A percentile compares a stretch with the other conserved stretches of the same genome.
Evolutionary conservation across 2,888 invertebrate genomes (phyloP).

Genomic region (Pseudoips prasinana): DNA sequence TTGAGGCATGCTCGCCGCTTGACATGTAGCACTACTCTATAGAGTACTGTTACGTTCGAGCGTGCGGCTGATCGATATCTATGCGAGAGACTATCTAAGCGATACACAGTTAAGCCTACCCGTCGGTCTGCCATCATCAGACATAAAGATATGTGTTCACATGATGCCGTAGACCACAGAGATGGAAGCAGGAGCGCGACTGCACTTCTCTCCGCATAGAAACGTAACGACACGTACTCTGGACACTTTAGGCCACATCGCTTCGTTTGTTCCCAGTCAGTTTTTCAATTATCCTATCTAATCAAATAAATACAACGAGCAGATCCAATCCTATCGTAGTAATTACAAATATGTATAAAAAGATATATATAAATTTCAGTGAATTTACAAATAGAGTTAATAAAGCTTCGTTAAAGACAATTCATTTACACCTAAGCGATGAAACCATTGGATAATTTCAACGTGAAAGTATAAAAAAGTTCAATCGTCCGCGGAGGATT

Average conservation of each 20-base stretch:
- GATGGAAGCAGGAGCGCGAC: constrained; percentile 22
- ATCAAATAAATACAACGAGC: constrained; percentile 75
- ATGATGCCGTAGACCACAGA: constrained; percentile 39
- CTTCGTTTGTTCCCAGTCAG: constrained; percentile 75
- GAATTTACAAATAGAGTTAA: constrained; percentile 81
- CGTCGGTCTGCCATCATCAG: constrained; percentile 42
- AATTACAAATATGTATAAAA: constrained; percentile 81
- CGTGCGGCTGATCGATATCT: constrained; percentile 44
- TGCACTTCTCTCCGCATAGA: constrained; percentile 23
- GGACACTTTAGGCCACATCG: constrained; percentile 68
- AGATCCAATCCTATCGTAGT: constrained; percentile 60
- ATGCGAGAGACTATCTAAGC: constrained; percentile 39
- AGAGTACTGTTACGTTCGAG: constrained; percentile 18
- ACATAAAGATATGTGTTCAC: constrained; percentile 66
- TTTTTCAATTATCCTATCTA: constrained; percentile 75
- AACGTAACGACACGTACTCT: constrained; percentile 43
- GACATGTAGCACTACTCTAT: not conserved
- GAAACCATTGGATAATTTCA: constrained; percentile 80
- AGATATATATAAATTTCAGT: constrained; percentile 78
- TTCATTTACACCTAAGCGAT: constrained; percentile 73
- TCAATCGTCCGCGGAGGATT: constrained; percentile 50
- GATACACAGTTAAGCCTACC: constrained; percentile 34
- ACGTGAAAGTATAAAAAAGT: constrained; percentile 69
- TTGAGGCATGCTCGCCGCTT: not conserved
- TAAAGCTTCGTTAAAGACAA: constrained; percentile 80